Base-by-base conservation (phyloP, 2,113 vertebrate species). In the Cichladusa arquata region DNA sequence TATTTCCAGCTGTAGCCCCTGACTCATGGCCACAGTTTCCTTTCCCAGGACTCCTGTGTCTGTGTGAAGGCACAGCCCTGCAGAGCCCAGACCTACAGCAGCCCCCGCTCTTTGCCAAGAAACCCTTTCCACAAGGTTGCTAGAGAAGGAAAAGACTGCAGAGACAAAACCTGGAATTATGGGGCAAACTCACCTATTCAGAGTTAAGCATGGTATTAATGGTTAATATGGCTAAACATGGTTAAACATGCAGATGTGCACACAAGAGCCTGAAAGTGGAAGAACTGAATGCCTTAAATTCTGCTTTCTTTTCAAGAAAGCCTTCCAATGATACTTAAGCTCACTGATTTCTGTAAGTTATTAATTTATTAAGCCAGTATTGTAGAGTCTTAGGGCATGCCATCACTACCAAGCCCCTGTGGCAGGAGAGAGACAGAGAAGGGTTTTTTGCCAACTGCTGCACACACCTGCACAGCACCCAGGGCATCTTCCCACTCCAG, bases 1-100 rank as follows among this genome's bases (percentile, higher is more conserved):
- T 34, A 38, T 74, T 86, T 70, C 40, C 31, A 61, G 28, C 14
- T 4, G 0, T 7, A 23, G 3, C 0, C 0, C 8, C 78, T 50
- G 44, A 73, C 50, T 70, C 78, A 72, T 42, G 19, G 29, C 73
- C 61, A 81, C 34, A 56, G 50, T 50, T 81, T 87, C 78, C 62
- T 64, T 76, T 79, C 69, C 78, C 82, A 92, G 69, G 73, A 57
- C 47, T 56, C 12, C 44, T 51, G 51, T 18, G 50, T 25, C 76
- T 47, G 33, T 53, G 50, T 0, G 6, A 88, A 58, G 14, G 58
- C 54, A 24, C 23, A 93, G 56, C 11, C 18, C 56, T 14, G 6
- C 50, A 81, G 65, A 87, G 10, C n/a, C 28, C 73, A 66, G 33
- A 53, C 38, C 44, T 8, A 44, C 42, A 48, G 57, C 54, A 84